Percentiles rank a stretch among this genome's conserved stretches.
Conservation (phyloP, 1,140 invertebrate genomes). For the Aphelenchoides fujianensis region DNA sequence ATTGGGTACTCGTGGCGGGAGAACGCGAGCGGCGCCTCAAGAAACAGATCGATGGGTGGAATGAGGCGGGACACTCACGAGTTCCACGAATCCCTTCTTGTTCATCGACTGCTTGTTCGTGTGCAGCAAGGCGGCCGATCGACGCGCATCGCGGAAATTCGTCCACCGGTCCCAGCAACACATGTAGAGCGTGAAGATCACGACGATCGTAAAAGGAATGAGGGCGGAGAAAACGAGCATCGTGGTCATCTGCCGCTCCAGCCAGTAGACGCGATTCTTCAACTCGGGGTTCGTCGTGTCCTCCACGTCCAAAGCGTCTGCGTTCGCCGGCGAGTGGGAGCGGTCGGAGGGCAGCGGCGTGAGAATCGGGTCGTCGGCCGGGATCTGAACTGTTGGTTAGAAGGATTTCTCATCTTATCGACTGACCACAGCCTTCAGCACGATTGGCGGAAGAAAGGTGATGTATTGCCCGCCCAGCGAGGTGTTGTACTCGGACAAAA, state of each 20-base stretch:
- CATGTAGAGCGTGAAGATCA: slow-evolving; percentile 51
- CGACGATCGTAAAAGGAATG: slow-evolving; percentile 45
- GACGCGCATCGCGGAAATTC: slow-evolving; percentile 24
- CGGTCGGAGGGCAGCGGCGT: background rate
- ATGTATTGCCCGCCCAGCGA: slow-evolving; percentile 53
- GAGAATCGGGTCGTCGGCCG: slow-evolving; percentile 29
- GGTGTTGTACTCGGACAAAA: slow-evolving; percentile 50
- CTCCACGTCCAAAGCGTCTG: too few relatives aligned
- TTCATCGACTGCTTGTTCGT: background rate
- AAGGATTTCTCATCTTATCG: too few relatives aligned
- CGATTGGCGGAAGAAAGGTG: slow-evolving; percentile 55
- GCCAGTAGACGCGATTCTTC: slow-evolving; percentile 46
- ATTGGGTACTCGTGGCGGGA: slow-evolving; percentile 28
- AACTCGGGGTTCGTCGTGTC: too few relatives aligned
- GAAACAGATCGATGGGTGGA: too few relatives aligned
- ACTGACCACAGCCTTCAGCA: slow-evolving; percentile 38
- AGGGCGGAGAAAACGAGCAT: slow-evolving; percentile 44
- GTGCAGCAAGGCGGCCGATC: background rate
- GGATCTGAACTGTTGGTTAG: slow-evolving; percentile 32
- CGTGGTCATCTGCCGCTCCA: slow-evolving; percentile 47
- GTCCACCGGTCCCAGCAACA: slow-evolving; percentile 51
- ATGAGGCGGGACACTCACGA: background rate
- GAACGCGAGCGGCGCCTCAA: slow-evolving; percentile 30
- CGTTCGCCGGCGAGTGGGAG: background rate
- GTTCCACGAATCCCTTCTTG: slow-evolving; percentile 29